Conservation (phyloP, 2,113 vertebrate species). For the Bubalus kerabau region DNA sequence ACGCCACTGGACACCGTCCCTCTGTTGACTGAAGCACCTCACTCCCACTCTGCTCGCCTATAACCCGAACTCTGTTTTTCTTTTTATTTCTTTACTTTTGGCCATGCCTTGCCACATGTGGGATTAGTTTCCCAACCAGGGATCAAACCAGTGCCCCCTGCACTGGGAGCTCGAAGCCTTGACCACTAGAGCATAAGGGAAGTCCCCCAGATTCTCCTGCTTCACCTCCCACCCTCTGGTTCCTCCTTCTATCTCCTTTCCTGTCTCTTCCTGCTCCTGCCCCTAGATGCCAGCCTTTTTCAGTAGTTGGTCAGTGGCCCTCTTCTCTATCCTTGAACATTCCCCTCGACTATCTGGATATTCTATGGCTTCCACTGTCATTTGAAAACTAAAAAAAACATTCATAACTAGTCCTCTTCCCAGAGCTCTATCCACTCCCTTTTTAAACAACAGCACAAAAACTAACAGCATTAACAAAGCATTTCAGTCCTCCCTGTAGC, state of each 20-base stretch:
- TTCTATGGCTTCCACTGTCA: background rate
- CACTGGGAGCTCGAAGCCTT: background rate
- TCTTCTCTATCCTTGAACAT: background rate
- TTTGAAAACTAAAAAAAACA: background rate
- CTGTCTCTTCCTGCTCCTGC: background rate
- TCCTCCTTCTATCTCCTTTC: background rate
- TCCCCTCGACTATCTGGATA: background rate
- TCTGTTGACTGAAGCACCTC: background rate
- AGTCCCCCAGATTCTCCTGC: background rate
- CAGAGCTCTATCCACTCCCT: background rate
- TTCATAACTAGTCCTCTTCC: background rate
- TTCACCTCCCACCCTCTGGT: background rate
- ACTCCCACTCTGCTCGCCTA: background rate
- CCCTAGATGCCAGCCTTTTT: background rate
- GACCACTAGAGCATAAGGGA: background rate
- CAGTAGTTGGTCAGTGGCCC: background rate
- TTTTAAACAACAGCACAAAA: background rate
- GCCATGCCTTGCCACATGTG: background rate
- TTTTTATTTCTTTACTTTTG: background rate
- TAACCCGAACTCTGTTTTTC: background rate
- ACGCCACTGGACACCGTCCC: background rate
- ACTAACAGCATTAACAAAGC: background rate
- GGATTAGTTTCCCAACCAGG: background rate
- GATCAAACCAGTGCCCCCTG: background rate
- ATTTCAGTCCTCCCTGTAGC: background rate